Base-by-base conservation (phyloP, 2,888 invertebrate genomes). In the Lordiphosa andalusiaca region DNA sequence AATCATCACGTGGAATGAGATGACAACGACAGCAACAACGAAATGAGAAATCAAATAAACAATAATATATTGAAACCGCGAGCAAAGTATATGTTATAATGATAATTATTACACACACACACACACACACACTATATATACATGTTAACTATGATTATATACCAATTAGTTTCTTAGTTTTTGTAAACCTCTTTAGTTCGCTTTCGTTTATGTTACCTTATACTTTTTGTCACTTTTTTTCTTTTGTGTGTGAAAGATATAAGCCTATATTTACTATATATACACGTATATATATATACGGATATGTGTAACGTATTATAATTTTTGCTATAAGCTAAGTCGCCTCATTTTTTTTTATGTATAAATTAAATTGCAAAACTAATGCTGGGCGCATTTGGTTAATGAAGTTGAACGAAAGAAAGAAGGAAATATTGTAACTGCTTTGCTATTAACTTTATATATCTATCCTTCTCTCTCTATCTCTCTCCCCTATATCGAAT, bases 311-410 rank as follows among this genome's bases (percentile, higher is more conserved):
- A 77, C 68, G 80, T 78, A 77, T 77, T 82, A 77, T 78, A 73
- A 82, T 82, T 77, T 71, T 65, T 75, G 82, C 82, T 77, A 69
- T 77, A 77, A 77, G 77, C 77, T 77, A 75, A 62, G 57, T 30
- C 30, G 30, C 30, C 30, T 10, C 30, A 30, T 10, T 30, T 10
- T 10, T 30, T 30, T 30, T 25, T 7, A 30, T 30, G 30, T 30
- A 30, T 30, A 30, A 30, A 30, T 30, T 60, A 54, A 75, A 66
- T 68, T 71, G 68, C 73, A 56, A 75, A 75, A 60, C 10, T 30
- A 30, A 30, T 52, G 52, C 39, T 38, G 60, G 44, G 60, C 42
- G 41, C 35, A 36, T 13, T 23, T 19, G 53, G n/a, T 30, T 30
- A 30, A 30, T 30, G 30, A 30, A 30, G 10, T 25, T 25, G 25